Conservation (phyloP, 2,888 invertebrate genomes). For the Dilophus febrilis region DNA sequence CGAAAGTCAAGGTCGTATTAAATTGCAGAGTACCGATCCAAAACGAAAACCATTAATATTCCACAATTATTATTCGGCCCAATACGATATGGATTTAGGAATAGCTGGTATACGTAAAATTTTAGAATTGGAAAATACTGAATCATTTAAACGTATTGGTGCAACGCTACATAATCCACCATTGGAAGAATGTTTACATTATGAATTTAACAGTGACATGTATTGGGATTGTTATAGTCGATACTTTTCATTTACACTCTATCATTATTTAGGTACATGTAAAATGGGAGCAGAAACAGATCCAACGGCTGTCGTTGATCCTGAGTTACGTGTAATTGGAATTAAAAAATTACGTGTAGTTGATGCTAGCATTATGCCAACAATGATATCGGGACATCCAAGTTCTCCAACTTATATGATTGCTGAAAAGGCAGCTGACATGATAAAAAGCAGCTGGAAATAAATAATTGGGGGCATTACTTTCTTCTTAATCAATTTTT, state of each 20-base stretch:
- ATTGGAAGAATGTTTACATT: conserved; percentile 39
- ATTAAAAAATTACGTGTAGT: conserved; percentile 33
- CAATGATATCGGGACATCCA: conserved; percentile 36
- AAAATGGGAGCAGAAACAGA: conserved; percentile 47
- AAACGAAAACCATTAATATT: conserved; percentile 54
- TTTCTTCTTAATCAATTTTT: too few species aligned
- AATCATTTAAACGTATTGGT: conserved; percentile 35
- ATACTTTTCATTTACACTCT: conserved; percentile 42
- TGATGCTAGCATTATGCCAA: conserved; percentile 38
- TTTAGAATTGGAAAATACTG: conserved; percentile 32
- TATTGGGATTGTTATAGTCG: conserved; percentile 49
- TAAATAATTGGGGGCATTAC: too few species aligned
- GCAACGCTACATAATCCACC: conserved; percentile 34
- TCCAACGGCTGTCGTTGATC: conserved; percentile 44
- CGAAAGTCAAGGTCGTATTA: conserved; percentile 48
- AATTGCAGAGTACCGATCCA: conserved; percentile 51
- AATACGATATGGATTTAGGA: conserved; percentile 43
- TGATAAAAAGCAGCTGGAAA: conserved; percentile 30
- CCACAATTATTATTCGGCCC: conserved; percentile 48
- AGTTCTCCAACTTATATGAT: conserved; percentile 40
- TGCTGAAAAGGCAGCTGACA: conserved; percentile 37
- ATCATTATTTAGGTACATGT: conserved; percentile 44
- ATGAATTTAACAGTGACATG: conserved; percentile 34
- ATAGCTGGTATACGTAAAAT: conserved; percentile 39
- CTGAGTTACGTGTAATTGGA: conserved; percentile 34